Evolutionary conservation across 2,888 invertebrate species (phyloP).

Genomic region (Cataglyphis cursor): DNA sequence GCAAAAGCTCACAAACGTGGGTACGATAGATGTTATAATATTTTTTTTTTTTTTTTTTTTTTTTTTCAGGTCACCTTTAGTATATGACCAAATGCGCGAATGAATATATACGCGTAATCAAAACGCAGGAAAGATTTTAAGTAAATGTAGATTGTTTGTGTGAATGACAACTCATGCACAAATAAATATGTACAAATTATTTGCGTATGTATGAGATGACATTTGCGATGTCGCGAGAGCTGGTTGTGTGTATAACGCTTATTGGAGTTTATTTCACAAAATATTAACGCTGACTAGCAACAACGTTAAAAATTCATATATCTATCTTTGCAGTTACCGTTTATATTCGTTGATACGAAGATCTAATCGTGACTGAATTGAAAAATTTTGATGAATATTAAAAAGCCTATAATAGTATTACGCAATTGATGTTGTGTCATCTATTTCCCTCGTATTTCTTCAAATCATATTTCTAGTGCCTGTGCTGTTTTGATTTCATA

Average conservation of each 20-base stretch:
- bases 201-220: slow-evolving; percentile 9
- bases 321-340: not conserved
- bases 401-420: slow-evolving; percentile 13
- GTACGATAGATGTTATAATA: not conserved
- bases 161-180: slow-evolving; percentile 4
- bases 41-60: not conserved
- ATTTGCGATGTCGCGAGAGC: slow-evolving; percentile 7
- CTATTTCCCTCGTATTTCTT: slow-evolving; percentile 21
- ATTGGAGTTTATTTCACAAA: not conserved
- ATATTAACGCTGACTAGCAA: not conserved
- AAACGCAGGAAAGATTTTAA: slow-evolving; percentile 9
- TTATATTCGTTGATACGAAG: not conserved
- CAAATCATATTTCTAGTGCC: slow-evolving; percentile 17
- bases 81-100: not conserved
- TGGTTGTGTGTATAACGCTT: not conserved
- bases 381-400: slow-evolving; percentile 26
- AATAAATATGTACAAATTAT: slow-evolving; percentile 22
- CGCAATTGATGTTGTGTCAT: slow-evolving; percentile 7
- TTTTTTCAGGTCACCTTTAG: not conserved
- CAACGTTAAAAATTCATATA: not conserved
- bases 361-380: slow-evolving; percentile 14
- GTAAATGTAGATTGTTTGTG: slow-evolving; percentile 3
- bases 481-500: slow-evolving; percentile 36
- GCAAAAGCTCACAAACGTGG: slow-evolving; percentile 4
- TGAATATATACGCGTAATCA: not conserved